Conservation (phyloP, 2,888 invertebrate genomes). For the Pocota personata region DNA sequence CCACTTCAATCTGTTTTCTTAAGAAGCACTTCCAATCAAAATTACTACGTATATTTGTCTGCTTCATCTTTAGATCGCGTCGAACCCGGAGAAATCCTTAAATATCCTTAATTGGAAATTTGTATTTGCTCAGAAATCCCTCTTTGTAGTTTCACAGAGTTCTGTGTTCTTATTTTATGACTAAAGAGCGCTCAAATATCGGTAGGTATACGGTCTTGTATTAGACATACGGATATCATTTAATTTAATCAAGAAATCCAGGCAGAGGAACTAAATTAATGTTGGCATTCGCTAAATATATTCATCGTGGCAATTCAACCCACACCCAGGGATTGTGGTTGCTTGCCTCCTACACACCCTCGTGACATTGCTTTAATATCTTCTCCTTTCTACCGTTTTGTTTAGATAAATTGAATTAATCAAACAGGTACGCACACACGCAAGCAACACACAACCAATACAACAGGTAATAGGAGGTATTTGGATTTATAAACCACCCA, state of each 20-base stretch:
- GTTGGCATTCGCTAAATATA: slow-evolving; percentile 46
- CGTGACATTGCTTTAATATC: slow-evolving; percentile 1
- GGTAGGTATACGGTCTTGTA: not conserved
- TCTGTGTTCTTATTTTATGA: not conserved
- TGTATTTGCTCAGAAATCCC: not conserved
- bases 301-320: slow-evolving; percentile 36
- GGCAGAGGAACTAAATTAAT: slow-evolving; percentile 51
- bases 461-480: slow-evolving; percentile 59
- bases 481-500: not conserved
- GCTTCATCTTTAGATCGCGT: not conserved
- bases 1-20: not conserved
- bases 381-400: slow-evolving; percentile 30
- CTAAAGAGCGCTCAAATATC: not conserved
- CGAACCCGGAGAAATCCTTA: slow-evolving; percentile 1
- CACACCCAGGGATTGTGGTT: not conserved
- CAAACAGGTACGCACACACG: slow-evolving; percentile 49
- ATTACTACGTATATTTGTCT: not conserved
- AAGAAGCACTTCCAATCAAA: slow-evolving; percentile 1
- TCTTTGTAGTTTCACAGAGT: not conserved
- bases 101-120: slow-evolving; percentile 44
- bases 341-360: not conserved
- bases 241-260: slow-evolving; percentile 60
- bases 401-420: slow-evolving; percentile 71
- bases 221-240: slow-evolving; percentile 17
- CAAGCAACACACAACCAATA: slow-evolving; percentile 23